phyloP scores from a whole-genome alignment of 2,888 invertebrate species.

The Drosophila yooni region DNA sequence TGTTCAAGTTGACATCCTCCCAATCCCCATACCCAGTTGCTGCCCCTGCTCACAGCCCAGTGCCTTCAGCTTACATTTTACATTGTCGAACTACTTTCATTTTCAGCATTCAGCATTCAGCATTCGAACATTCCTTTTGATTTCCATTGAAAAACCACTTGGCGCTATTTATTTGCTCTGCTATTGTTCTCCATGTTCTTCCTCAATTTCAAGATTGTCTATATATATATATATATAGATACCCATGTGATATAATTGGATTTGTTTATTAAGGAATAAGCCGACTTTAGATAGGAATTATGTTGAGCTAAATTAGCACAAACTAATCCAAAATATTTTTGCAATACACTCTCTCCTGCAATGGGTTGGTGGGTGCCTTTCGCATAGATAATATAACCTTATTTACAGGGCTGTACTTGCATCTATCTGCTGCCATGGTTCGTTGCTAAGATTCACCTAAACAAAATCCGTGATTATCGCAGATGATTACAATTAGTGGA shows the following conservation, averaged over 20 bases:
- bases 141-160: conserved; percentile 36
- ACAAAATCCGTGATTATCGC: rapidly evolving
- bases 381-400: not conserved
- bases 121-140: conserved; percentile 48
- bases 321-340: not conserved
- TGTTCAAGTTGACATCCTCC: conserved; percentile 11
- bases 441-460: not conserved
- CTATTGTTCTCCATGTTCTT: not conserved
- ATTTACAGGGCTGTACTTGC: not conserved
- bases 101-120: conserved; percentile 51
- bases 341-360: rapidly evolving
- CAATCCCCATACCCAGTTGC: not conserved
- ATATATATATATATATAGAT: not conserved
- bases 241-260: no score
- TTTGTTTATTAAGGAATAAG: not conserved
- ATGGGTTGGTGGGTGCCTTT: rapidly evolving
- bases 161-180: conserved; percentile 5
- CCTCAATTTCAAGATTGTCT: not conserved
- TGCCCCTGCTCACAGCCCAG: conserved; percentile 4
- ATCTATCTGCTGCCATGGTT: not conserved
- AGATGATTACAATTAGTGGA: not conserved
- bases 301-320: rapidly evolving
- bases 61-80: not conserved
- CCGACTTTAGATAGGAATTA: not conserved
- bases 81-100: conserved; percentile 47